Percentiles rank a stretch among this genome's conserved stretches.
Evolutionary conservation across 2,113 vertebrate species (phyloP).

Genomic region (Argyrosomus japonicus): DNA sequence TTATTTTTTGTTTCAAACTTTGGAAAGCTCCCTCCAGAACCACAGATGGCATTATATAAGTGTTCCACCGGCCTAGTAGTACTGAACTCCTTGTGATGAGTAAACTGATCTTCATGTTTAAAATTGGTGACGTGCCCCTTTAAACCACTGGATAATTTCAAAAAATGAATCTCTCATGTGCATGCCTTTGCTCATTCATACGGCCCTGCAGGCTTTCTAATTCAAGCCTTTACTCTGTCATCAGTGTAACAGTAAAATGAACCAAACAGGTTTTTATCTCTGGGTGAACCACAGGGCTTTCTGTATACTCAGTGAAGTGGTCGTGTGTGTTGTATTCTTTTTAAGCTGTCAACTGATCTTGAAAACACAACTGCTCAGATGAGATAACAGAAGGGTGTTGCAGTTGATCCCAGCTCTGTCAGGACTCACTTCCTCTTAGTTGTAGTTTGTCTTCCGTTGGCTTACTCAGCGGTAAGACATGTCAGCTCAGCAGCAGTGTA

Average conservation of each 20-base stretch:
- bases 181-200: background rate
- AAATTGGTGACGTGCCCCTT: background rate
- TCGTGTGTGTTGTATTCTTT: background rate
- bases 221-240: too few species aligned
- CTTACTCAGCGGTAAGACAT: background rate
- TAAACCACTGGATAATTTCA: background rate
- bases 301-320: background rate
- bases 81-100: background rate
- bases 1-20: background rate
- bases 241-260: background rate
- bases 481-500: too few species aligned
- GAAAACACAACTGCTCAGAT: background rate
- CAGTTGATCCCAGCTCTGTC: background rate
- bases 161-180: background rate
- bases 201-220: background rate
- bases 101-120: background rate
- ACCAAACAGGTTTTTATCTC: background rate
- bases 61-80: background rate
- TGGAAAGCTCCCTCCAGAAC: background rate
- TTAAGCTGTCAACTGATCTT: background rate
- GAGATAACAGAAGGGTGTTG: conserved; percentile 20
- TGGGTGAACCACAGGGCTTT: background rate
- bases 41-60: background rate
- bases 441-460: background rate
- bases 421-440: conserved; percentile 3